A percentile compares a stretch with the other conserved stretches of the same genome.
phyloP scores from a whole-genome alignment of 2,888 invertebrate species.

The Dilophus febrilis region DNA sequence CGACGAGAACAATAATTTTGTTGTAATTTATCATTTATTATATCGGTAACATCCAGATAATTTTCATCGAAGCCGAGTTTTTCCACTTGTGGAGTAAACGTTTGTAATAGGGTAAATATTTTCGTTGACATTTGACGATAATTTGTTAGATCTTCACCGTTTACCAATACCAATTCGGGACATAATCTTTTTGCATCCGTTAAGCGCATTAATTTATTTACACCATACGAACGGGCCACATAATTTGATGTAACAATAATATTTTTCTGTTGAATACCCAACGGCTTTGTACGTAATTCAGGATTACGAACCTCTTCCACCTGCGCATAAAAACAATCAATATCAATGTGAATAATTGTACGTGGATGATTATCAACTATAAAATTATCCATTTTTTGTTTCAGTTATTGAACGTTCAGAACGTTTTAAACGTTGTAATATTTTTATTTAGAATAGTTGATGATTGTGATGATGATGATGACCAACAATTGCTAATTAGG shows the following conservation, averaged over 20 bases:
- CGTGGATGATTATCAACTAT: conserved; percentile 49
- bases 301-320: conserved; percentile 65
- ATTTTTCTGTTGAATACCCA: conserved; percentile 73
- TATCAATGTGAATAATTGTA: conserved; percentile 61
- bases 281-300: conserved; percentile 42
- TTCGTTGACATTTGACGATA: conserved; percentile 64
- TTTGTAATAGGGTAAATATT: conserved; percentile 51
- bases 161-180: conserved; percentile 55
- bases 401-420: too few relatives aligned
- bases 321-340: conserved; percentile 77
- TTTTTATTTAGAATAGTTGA: too few relatives aligned
- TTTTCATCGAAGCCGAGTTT: conserved; percentile 75
- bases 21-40: conserved; percentile 38
- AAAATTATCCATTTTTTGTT: too few relatives aligned
- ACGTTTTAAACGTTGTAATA: too few relatives aligned
- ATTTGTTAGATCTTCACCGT: conserved; percentile 67
- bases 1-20: too few relatives aligned
- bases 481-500: too few relatives aligned
- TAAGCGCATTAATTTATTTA: conserved; percentile 61
- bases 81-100: conserved; percentile 58
- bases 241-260: conserved; percentile 75
- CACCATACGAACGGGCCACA: conserved; percentile 54
- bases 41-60: conserved; percentile 58
- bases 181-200: conserved; percentile 57
- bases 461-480: too few relatives aligned